These are phyloP conservation scores for Epistrophella euchroma DNA, from an alignment of 2,888 invertebrate genomes.

Conservation along the genomic window DNA sequence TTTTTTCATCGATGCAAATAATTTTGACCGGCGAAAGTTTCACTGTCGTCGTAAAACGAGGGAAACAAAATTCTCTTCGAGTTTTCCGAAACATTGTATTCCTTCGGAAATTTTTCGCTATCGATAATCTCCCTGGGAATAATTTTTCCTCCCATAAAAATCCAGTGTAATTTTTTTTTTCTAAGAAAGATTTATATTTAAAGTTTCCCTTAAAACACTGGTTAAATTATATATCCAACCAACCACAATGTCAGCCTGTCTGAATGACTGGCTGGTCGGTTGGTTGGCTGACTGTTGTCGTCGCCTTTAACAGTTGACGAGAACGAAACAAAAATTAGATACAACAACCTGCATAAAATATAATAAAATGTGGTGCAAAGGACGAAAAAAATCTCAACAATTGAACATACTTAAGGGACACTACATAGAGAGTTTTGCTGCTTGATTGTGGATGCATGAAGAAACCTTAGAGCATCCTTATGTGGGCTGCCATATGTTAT, in stretches of 20 bases:
- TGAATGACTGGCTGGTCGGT: not conserved
- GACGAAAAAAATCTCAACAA: conserved; percentile 53
- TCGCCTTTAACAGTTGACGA: conserved; percentile 27
- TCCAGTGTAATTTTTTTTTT: too few species aligned
- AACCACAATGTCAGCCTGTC: conserved; percentile 34
- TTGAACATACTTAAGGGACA: conserved; percentile 56
- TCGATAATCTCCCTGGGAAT: too few species aligned
- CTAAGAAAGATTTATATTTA: too few species aligned
- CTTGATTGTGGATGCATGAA: conserved; percentile 38
- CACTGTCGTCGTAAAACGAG: too few species aligned
- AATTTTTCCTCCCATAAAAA: too few species aligned
- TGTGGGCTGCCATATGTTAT: conserved; percentile 22
- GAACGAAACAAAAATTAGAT: conserved; percentile 58
- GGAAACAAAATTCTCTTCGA: too few species aligned
- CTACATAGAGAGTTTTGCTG: conserved; percentile 34
- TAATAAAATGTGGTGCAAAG: conserved; percentile 60
- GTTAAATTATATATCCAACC: not conserved
- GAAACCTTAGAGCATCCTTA: conserved; percentile 43
- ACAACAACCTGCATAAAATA: conserved; percentile 58
- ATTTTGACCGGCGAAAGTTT: too few species aligned
- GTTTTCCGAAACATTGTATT: too few species aligned
- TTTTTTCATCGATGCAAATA: too few species aligned
- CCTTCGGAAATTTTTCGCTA: too few species aligned
- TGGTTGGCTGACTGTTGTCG: conserved; percentile 14
- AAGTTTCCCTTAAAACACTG: conserved; percentile 3